These are phyloP conservation scores for Lithophane ornitopus DNA, from an alignment of 2,888 invertebrate species.

Conservation along the genomic window DNA sequence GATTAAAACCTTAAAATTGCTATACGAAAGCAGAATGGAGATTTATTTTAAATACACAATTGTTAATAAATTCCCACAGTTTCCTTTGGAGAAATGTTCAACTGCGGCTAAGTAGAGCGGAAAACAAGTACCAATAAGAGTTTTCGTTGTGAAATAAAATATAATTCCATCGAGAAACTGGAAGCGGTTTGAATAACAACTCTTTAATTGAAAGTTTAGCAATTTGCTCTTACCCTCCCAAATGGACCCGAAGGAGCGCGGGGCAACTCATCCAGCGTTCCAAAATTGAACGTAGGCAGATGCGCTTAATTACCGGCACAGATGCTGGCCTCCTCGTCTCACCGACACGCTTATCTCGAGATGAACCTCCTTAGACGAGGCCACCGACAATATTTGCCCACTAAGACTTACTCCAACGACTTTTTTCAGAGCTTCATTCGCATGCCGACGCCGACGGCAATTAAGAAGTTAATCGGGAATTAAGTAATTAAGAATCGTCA, in stretches of 20 bases:
- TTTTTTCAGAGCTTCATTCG: slow-evolving; percentile 80
- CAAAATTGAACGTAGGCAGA: slow-evolving; percentile 91
- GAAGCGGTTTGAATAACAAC: slow-evolving; percentile 90
- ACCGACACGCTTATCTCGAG: slow-evolving; percentile 82
- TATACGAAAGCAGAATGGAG: slow-evolving; percentile 63
- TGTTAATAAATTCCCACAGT: slow-evolving; percentile 79
- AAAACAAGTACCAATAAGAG: slow-evolving; percentile 86
- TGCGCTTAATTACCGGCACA: slow-evolving; percentile 90
- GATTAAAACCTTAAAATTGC: slow-evolving; percentile 66
- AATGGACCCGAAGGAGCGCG: slow-evolving; percentile 87
- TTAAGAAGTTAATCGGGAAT: slow-evolving; percentile 79
- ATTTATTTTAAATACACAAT: slow-evolving; percentile 75
- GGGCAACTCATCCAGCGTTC: slow-evolving; percentile 88
- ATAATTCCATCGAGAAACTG: slow-evolving; percentile 86
- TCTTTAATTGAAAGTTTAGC: slow-evolving; percentile 91
- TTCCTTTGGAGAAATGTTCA: slow-evolving; percentile 80
- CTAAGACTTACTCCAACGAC: slow-evolving; percentile 80
- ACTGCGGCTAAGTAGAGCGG: slow-evolving; percentile 80
- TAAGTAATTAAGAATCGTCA: slow-evolving; percentile 77
- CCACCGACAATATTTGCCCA: slow-evolving; percentile 80
- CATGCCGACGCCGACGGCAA: slow-evolving; percentile 73
- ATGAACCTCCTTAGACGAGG: slow-evolving; percentile 84
- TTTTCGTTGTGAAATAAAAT: slow-evolving; percentile 87
- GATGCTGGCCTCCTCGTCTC: slow-evolving; percentile 83
- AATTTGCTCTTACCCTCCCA: slow-evolving; percentile 89